Evolutionary conservation across 2,113 vertebrate species (phyloP), one percentile per base, ranked within the genome.

Genomic region (Pagrus major): DNA sequence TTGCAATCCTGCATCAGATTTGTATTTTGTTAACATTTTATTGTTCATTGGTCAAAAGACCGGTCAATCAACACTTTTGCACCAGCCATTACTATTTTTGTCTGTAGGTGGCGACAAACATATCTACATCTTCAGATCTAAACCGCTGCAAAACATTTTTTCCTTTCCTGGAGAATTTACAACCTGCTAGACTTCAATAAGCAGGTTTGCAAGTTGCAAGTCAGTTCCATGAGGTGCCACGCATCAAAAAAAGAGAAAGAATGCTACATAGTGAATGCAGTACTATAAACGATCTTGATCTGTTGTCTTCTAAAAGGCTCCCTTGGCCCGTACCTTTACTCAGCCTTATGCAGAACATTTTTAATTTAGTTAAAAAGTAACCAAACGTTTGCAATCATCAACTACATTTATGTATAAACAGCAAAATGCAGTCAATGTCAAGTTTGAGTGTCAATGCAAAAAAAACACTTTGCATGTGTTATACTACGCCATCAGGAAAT

Each of bases 231-330:
- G 29, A 67, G 71, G 66, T 46, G 72, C 83, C 63, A 49, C 11
- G 25, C 71, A 78, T 76, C 16, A 51, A 54, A 23, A 9, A 29
- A 12, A 14, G n/a, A 55, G 33, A 80, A 54, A 69, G 16, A 64
- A 47, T 90, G 90, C 91, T 92, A 91, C 89, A 88, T 88, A 64
- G 14, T 37, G 23, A 70, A 21, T 65, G 61, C 46, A 54, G 73
- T 46, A 76, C 44, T 79, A 59, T 68, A 31, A 65, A 78, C 21
- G 0, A 78, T 71, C 63, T 65, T 31, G 20, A 52, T 67, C 60
- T 76, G 64, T 51, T 47, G 23, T 78, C 10, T 65, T 73, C 39
- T 59, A 23, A 76, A 73, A 75, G 31, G 14, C 39, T 70, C 0
- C 35, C 16, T 5, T n/a, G 35, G 14, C 25, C 46, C 11, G 67